Base-by-base conservation (phyloP, 2,888 invertebrate genomes). In the Uropetala carovei region DNA sequence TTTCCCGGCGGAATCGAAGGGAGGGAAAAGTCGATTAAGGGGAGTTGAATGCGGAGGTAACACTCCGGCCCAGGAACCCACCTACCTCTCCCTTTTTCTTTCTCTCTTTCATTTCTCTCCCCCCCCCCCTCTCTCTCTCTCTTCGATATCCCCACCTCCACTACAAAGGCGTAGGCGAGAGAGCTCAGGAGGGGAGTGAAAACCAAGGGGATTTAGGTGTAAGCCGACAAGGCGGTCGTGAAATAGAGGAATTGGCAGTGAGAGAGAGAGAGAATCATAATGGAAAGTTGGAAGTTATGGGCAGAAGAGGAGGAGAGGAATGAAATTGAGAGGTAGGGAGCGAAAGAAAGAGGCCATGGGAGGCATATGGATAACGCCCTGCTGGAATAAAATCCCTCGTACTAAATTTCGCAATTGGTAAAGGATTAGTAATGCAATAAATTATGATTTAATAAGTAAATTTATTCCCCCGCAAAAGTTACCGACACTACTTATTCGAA, bases 1-100 rank as follows among this genome's bases (percentile, higher is more conserved):
- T 64, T 64, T 58, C 30, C 57, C 60, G 60, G 64, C 11, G 64
- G 89, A 89, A 89, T 64, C 64, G 56, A 89, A 89, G n/a, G 60
- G 60, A 86, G 60, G 68, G 68, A 43, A n/a, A 59, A 64, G 89
- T 30, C 89, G 30, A 89, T 89, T 89, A 68, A 14, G 89, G 89
- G 60, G 3, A 60, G 60, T 43, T n/a, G 68, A 68, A 56, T 43
- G 86, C 7, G 89, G 27, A 22, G n/a, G 64, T 0, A 16, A 64
- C 8, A 9, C 68, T 68, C 18, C 68, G 68, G 22, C 22, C 68
- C 68, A n/a, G 68, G n/a, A 64, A n/a, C 14, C n/a, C 7, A 68
- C 68, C 82, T 82, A 30, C 83, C 56, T 18, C 64, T n/a, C n/a
- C 13, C n/a, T 11, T 13, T 13, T 11, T n/a, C 5, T 64, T 64